These are phyloP conservation scores for Hippolais icterina DNA, from an alignment of 2,113 vertebrate species.

Conservation along the genomic window DNA sequence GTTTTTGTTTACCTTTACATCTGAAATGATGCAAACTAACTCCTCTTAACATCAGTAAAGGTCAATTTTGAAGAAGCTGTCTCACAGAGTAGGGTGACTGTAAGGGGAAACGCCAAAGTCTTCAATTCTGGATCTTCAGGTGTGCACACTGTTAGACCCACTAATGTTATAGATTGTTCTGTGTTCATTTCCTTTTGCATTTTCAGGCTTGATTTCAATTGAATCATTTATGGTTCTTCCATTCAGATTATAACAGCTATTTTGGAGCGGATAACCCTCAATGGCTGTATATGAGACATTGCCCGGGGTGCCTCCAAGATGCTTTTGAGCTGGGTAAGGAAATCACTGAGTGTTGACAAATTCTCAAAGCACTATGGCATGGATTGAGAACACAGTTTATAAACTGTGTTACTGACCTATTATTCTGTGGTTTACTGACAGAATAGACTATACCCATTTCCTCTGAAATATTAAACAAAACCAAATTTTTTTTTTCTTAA, in stretches of 20 bases:
- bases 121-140: neutral
- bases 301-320: conserved; percentile 61
- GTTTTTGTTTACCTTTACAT: neutral
- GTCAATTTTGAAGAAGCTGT: neutral
- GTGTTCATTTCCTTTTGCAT: conserved; percentile 48
- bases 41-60: neutral
- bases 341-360: conserved; percentile 42
- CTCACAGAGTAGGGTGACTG: neutral
- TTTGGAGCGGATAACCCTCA: conserved; percentile 66
- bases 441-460: neutral
- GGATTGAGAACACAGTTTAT: neutral
- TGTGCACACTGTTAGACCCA: neutral
- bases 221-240: conserved; percentile 67
- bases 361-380: conserved; percentile 59
- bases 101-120: neutral
- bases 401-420: neutral
- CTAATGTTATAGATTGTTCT: conserved; percentile 28
- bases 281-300: conserved; percentile 65
- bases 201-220: conserved; percentile 60
- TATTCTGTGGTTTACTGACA: neutral
- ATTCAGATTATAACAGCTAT: conserved; percentile 67
- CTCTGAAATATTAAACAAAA: neutral
- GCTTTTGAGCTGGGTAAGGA: conserved; percentile 68
- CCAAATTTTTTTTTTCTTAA: neutral
- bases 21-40: neutral